Conservation (phyloP, 2,797 vertebrate genomes). For the Bryconaethiops microstoma region DNA sequence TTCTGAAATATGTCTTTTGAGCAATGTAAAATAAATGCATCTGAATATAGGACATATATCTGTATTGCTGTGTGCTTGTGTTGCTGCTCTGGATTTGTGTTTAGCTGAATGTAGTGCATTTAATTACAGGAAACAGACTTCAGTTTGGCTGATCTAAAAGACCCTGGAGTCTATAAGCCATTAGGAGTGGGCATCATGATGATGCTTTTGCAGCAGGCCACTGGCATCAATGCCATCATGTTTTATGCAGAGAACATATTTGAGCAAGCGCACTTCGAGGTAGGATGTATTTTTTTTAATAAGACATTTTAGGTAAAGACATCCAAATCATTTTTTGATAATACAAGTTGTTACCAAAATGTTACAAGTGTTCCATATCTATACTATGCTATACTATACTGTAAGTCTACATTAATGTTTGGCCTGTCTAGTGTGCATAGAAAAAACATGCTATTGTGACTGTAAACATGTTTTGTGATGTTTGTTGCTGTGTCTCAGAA, state of each 20-base stretch:
- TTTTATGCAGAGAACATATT: conserved; percentile 93
- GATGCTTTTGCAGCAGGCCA: conserved; percentile 92
- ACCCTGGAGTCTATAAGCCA: conserved; percentile 86
- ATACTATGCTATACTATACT: no score
- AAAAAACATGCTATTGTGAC: not conserved
- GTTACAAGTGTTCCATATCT: not conserved
- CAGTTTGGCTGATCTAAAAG: conserved; percentile 77
- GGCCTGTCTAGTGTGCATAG: no score
- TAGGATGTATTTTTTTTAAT: conserved; percentile 51
- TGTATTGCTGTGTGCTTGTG: not conserved
- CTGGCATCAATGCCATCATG: conserved; percentile 93
- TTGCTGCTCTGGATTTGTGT: not conserved
- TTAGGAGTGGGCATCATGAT: conserved; percentile 82
- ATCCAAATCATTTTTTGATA: not conserved
- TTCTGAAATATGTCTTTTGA: no score
- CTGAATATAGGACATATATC: not conserved
- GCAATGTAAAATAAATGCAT: no score
- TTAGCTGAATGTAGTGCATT: not conserved
- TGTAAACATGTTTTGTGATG: not conserved
- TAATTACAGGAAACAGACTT: conserved; percentile 71
- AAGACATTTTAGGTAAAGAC: not conserved
- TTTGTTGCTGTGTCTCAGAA: conserved; percentile 71
- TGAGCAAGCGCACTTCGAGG: conserved; percentile 87
- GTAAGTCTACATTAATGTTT: no score
- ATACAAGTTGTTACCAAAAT: not conserved